Percentiles rank a stretch among this genome's conserved stretches.
These are phyloP conservation scores for Leucoraja ocellata DNA, from an alignment of 2,797 vertebrate species.

Conservation along the genomic window DNA sequence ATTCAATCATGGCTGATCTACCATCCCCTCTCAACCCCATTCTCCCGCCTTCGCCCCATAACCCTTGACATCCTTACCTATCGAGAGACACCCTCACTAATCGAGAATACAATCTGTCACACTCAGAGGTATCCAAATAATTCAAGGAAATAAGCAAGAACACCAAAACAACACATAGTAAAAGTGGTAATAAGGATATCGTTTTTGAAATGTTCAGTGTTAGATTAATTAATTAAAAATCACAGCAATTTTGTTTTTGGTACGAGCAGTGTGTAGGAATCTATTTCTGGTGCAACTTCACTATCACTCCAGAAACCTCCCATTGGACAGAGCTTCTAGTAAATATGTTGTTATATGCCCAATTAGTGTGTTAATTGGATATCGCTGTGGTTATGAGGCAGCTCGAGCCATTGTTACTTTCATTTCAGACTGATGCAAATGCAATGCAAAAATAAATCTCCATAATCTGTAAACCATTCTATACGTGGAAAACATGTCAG, in stretches of 20 bases:
- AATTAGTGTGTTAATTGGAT: constrained; percentile 44
- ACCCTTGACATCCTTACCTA: too few relatives aligned
- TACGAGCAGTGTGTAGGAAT: constrained; percentile 47
- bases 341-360: constrained; percentile 44
- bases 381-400: constrained; percentile 19
- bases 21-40: too few relatives aligned
- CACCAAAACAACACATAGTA: background rate
- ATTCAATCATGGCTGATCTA: too few relatives aligned
- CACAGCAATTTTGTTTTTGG: background rate
- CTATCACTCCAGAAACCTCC: constrained; percentile 50
- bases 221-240: constrained; percentile 29
- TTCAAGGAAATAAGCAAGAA: constrained; percentile 12
- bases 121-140: constrained; percentile 9
- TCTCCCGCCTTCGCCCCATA: too few relatives aligned
- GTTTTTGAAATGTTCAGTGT: constrained; percentile 22
- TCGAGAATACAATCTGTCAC: background rate
- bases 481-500: too few relatives aligned
- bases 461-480: background rate
- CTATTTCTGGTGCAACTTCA: constrained; percentile 47
- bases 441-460: background rate
- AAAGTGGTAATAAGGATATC: background rate
- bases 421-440: background rate
- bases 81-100: too few relatives aligned
- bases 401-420: constrained; percentile 8
- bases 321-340: constrained; percentile 42